Evolutionary conservation across 2,888 invertebrate genomes (phyloP).

Genomic region (Drepanosiphum platanoidis): DNA sequence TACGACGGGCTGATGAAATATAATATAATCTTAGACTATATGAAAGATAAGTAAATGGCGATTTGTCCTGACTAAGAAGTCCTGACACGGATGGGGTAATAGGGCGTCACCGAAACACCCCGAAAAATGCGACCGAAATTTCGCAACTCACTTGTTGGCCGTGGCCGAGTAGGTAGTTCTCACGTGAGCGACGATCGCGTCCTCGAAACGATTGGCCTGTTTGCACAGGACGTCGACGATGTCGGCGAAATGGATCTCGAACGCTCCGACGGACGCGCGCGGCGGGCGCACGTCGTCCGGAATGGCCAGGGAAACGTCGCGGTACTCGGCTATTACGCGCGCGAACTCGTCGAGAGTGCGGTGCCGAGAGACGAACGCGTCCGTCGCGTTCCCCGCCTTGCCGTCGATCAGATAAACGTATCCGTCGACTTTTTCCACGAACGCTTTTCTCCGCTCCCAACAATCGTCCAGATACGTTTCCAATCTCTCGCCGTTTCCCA

Average conservation of each 20-base stretch:
- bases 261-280: constrained; percentile 83
- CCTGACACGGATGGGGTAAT: no score
- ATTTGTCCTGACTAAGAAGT: no score
- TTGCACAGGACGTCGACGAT: constrained; percentile 71
- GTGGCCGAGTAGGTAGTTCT: background rate
- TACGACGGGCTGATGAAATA: no score
- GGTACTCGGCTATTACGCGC: constrained; percentile 69
- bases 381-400: no score
- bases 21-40: no score
- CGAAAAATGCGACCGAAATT: no score
- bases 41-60: no score
- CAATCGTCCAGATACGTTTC: constrained; percentile 10
- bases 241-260: constrained; percentile 83
- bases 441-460: constrained; percentile 21
- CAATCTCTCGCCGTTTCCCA: background rate
- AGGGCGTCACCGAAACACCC: no score
- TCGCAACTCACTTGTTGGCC: constrained; percentile 32
- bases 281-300: constrained; percentile 72
- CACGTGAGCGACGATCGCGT: background rate
- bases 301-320: constrained; percentile 69
- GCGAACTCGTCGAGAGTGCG: constrained; percentile 72
- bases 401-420: constrained; percentile 81
- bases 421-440: constrained; percentile 79
- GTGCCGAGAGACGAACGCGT: constrained; percentile 75
- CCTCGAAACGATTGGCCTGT: background rate